These are phyloP conservation scores for Platyrinchus mystaceus DNA, from an alignment of 2,797 vertebrate species.

Conservation along the genomic window DNA sequence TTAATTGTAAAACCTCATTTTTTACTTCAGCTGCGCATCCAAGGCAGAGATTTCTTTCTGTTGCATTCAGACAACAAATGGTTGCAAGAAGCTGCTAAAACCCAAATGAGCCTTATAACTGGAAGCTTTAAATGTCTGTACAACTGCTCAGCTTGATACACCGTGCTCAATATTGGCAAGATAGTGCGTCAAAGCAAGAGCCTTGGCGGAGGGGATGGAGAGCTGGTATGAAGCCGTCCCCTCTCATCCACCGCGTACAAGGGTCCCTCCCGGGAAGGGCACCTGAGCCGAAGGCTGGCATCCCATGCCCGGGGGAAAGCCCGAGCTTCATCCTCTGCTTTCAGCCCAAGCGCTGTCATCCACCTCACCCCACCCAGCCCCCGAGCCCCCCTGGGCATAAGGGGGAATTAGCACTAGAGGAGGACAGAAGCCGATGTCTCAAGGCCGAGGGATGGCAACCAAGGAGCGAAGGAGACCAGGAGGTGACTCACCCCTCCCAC, in stretches of 20 bases:
- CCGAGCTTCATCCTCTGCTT: background rate
- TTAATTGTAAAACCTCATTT: background rate
- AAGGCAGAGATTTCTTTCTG: background rate
- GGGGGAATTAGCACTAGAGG: fast-evolving
- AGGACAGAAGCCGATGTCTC: background rate
- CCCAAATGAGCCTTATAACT: background rate
- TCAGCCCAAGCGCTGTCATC: no score
- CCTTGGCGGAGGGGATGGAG: background rate
- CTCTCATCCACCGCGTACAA: fast-evolving
- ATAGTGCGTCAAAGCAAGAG: fast-evolving
- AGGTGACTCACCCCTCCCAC: background rate
- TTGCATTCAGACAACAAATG: background rate
- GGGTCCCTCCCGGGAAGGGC: background rate
- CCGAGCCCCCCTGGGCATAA: background rate
- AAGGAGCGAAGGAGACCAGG: background rate
- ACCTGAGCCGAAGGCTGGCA: background rate
- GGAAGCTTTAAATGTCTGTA: background rate
- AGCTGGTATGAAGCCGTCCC: fast-evolving
- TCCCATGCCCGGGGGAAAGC: fast-evolving
- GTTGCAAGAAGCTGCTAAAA: background rate
- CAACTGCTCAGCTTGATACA: background rate
- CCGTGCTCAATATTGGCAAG: background rate
- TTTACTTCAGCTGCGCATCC: background rate
- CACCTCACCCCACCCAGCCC: background rate
- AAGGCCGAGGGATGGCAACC: background rate